These are phyloP conservation scores for Vollenhovia emeryi DNA, from an alignment of 1,140 invertebrate genomes.

Conservation along the genomic window DNA sequence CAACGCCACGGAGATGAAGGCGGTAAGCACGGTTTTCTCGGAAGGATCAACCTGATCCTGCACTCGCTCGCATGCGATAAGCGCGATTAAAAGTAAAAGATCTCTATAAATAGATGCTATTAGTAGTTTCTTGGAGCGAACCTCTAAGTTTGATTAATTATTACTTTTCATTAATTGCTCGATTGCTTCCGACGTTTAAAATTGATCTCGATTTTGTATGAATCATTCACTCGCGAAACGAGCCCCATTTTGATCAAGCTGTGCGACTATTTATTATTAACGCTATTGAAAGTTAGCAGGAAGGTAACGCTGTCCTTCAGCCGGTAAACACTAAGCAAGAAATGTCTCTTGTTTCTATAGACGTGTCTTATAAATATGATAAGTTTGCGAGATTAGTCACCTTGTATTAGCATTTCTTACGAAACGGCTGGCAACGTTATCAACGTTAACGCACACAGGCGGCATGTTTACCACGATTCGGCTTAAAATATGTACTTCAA, in stretches of 20 bases:
- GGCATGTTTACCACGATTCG: background rate
- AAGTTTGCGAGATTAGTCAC: background rate
- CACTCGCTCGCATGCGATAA: background rate
- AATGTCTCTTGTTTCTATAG: background rate
- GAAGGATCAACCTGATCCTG: background rate
- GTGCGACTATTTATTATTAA: conserved; percentile 15
- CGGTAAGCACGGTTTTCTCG: conserved; percentile 79
- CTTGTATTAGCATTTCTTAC: background rate
- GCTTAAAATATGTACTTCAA: background rate
- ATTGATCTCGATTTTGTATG: background rate
- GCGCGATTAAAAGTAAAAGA: background rate
- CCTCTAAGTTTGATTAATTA: too few relatives aligned
- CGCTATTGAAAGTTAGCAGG: background rate
- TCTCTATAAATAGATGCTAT: background rate
- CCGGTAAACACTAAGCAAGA: conserved; percentile 7
- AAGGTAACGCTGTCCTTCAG: background rate
- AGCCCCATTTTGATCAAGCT: background rate
- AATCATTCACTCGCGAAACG: background rate
- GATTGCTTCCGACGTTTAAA: background rate
- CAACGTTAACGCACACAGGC: background rate
- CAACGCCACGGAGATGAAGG: conserved; percentile 90
- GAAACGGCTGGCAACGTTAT: background rate
- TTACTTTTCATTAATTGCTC: too few relatives aligned
- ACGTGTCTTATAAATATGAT: background rate
- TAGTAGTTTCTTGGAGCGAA: background rate